Evolutionary conservation across 1,140 invertebrate genomes (phyloP), one percentile per base, ranked within the genome.

Genomic region (Acromyrmex charruanus): DNA sequence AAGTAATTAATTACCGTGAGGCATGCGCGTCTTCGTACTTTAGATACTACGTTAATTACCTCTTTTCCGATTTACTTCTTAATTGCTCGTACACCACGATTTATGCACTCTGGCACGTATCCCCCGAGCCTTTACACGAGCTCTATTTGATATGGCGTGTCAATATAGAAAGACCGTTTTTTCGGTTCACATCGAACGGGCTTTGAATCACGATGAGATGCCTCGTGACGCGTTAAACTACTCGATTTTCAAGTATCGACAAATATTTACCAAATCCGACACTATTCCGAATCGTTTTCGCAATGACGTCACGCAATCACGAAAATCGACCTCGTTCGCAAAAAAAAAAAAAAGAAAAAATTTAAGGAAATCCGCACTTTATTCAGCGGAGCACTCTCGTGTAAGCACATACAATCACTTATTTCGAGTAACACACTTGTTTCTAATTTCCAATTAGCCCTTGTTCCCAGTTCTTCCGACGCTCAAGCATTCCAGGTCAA

Each of bases 1-100:
- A 74, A 63, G 69, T 80, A 84, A 84, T 74, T 84, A 74, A 84
- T 84, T 84, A 84, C 18, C 39, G 21, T n/a, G 55, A 61, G 53
- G 69, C 55, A 74, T 61, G 39, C 55, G 25, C 80, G 39, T 61
- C 69, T 84, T 61, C 53, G 68, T 82, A 31, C 25, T 12, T 74
- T n/a, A 59, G 44, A 28, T 74, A 61, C 25, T 35, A 51, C 68
- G 25, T 84, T 74, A 82, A 84, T 84, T 74, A 84, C 39, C 65
- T 44, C 35, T 72, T n/a, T 55, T 71, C 49, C 49, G 49, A 69
- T 82, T 82, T 49, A 72, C 53, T 82, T 82, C 69, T 74, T 51
- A 84, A 84, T 74, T 84, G 25, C 69, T 35, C 39, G 69, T 84
- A 51, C 31, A 21, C 39, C 10, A 25, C 55, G 80, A 84, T 84